phyloP scores from a whole-genome alignment of 2,113 vertebrate species.

The Montifringilla adamsi region DNA sequence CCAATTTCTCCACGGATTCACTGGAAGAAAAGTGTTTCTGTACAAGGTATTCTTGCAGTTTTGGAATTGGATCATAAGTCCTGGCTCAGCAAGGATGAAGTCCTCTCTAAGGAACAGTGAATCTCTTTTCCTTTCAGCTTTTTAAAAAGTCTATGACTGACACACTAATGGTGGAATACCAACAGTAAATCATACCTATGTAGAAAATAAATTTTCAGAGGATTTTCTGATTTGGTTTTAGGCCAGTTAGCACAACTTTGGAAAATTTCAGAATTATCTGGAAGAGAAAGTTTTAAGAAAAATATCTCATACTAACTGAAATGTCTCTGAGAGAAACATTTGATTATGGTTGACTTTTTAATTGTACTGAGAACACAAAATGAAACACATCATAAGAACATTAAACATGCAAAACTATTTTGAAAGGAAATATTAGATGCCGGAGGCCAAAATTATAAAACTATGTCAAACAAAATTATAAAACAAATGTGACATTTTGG shows the following conservation, averaged over 20 bases:
- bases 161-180: neutral
- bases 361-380: constrained; percentile 32
- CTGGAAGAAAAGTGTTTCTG: neutral
- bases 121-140: constrained; percentile 3
- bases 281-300: neutral
- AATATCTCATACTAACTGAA: neutral
- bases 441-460: neutral
- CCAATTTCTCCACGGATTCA: neutral
- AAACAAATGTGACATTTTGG: neutral
- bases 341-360: constrained; percentile 21
- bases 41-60: neutral
- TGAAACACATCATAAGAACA: constrained; percentile 39
- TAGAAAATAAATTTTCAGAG: neutral
- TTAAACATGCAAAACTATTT: neutral
- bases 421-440: constrained; percentile 21
- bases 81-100: neutral
- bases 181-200: neutral
- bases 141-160: neutral
- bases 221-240: neutral
- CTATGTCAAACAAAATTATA: constrained; percentile 17
- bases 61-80: neutral
- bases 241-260: neutral
- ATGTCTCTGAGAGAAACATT: neutral
- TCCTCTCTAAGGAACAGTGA: neutral
- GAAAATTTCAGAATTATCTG: neutral